Conservation (phyloP, 2,797 vertebrate genomes). For the Numenius phaeopus region DNA sequence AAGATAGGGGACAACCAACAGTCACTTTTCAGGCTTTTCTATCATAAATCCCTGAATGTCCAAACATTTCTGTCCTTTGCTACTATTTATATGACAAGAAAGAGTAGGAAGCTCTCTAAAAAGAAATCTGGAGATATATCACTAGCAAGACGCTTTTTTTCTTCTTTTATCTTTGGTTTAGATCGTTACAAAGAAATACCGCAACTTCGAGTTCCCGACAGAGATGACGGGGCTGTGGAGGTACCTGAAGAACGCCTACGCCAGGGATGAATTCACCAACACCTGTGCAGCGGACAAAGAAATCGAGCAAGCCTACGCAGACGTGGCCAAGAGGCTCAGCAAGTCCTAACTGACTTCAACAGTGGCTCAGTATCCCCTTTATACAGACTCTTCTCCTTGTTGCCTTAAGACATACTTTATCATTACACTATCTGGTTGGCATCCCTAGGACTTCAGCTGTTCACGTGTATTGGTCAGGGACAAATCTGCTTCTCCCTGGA, state of each 20-base stretch:
- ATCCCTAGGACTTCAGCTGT: conserved; percentile 16
- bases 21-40: neutral
- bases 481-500: neutral
- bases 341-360: conserved; percentile 79
- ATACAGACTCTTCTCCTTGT: conserved; percentile 57
- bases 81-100: neutral
- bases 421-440: conserved; percentile 18
- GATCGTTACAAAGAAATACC: conserved; percentile 96
- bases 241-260: conserved; percentile 91
- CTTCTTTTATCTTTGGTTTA: conserved; percentile 63
- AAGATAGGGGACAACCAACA: neutral
- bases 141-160: neutral
- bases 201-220: conserved; percentile 90
- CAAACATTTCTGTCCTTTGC: neutral
- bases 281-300: conserved; percentile 93
- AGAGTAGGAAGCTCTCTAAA: neutral
- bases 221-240: conserved; percentile 93
- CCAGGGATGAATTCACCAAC: conserved; percentile 94
- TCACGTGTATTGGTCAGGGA: neutral
- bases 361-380: conserved; percentile 20
- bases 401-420: conserved; percentile 62
- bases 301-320: conserved; percentile 93
- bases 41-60: neutral
- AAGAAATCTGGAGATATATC: neutral
- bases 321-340: conserved; percentile 91